These are phyloP conservation scores for Sarcophaga peregrina DNA, from an alignment of 1,140 invertebrate genomes.

Conservation along the genomic window DNA sequence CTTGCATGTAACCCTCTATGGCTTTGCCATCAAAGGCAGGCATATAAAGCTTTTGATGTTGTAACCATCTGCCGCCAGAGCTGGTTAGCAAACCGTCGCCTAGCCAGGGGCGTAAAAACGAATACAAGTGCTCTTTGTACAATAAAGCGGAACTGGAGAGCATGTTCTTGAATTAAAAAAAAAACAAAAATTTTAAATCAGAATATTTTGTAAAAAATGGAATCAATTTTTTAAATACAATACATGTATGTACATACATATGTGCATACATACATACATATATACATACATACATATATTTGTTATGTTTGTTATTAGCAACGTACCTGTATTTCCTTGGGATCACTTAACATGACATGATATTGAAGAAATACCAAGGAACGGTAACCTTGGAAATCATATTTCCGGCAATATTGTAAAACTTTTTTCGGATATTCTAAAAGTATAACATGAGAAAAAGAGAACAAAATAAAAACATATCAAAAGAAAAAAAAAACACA, in stretches of 20 bases:
- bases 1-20: slow-evolving; percentile 61
- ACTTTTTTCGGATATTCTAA: slow-evolving; percentile 63
- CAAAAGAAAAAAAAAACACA: neutral
- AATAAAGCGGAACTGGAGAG: slow-evolving; percentile 58
- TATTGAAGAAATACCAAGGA: slow-evolving; percentile 62
- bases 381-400: slow-evolving; percentile 62
- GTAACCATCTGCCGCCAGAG: slow-evolving; percentile 62
- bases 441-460: slow-evolving; percentile 31
- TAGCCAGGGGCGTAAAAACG: slow-evolving; percentile 62
- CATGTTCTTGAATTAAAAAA: slow-evolving; percentile 44
- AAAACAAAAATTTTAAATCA: slow-evolving; percentile 14
- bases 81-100: slow-evolving; percentile 62
- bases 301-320: too few relatives aligned
- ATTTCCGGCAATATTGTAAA: slow-evolving; percentile 62
- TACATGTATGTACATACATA: neutral
- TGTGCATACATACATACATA: neutral
- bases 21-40: slow-evolving; percentile 63
- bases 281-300: neutral
- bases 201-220: neutral
- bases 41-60: slow-evolving; percentile 62
- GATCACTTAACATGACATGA: slow-evolving; percentile 62
- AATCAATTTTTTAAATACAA: neutral
- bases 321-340: slow-evolving; percentile 63
- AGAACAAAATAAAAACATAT: neutral
- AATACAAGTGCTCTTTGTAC: slow-evolving; percentile 63